These are phyloP conservation scores for Cygnus atratus DNA, from an alignment of 2,113 vertebrate species.

Conservation along the genomic window DNA sequence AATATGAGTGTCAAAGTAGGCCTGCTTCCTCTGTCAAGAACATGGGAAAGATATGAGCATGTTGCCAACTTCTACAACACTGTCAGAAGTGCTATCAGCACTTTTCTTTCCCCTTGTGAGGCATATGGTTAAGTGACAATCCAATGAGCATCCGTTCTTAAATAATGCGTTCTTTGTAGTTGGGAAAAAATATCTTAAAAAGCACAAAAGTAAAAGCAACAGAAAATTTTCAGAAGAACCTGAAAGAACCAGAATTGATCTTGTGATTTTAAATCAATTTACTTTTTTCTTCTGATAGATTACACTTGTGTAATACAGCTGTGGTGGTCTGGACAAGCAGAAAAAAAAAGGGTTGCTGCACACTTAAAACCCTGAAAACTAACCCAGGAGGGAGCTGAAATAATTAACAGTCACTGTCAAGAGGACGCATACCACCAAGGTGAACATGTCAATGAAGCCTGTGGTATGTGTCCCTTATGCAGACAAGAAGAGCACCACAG, in stretches of 20 bases:
- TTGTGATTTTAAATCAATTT: neutral
- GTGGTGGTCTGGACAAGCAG: neutral
- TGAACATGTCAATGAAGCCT: neutral
- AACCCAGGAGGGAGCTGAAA: neutral
- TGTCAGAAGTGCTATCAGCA: neutral
- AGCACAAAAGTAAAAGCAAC: neutral
- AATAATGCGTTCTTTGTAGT: neutral
- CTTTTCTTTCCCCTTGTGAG: neutral
- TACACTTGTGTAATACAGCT: neutral
- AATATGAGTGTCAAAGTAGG: neutral
- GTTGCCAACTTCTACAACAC: neutral
- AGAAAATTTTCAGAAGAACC: neutral
- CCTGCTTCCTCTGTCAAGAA: neutral
- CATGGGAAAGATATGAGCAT: neutral
- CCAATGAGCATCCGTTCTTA: neutral
- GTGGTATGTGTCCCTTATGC: fast-evolving
- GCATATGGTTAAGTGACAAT: conserved; percentile 1
- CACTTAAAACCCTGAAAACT: neutral
- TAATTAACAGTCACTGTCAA: neutral
- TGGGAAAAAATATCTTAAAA: neutral
- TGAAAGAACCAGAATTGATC: neutral
- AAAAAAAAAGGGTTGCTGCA: neutral
- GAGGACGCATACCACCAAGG: neutral
- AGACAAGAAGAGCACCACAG: fast-evolving
- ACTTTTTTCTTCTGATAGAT: neutral